Conservation (phyloP, 1,140 invertebrate genomes). For the Colletes gigas region DNA sequence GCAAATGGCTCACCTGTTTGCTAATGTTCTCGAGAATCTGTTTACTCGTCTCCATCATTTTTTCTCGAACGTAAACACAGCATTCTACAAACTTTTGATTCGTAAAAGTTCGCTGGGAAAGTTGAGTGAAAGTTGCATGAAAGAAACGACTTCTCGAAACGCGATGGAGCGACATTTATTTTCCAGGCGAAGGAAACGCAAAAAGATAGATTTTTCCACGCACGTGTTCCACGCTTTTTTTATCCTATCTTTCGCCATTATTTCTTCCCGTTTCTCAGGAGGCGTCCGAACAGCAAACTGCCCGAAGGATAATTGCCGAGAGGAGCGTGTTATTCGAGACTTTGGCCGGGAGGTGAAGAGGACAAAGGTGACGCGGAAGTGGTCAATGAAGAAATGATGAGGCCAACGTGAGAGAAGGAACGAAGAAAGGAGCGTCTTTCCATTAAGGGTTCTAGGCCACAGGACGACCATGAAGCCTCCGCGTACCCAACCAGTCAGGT, state of each 20-base stretch:
- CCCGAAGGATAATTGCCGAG: slow-evolving; percentile 73
- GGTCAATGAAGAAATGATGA: slow-evolving; percentile 37
- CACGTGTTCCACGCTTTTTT: slow-evolving; percentile 8
- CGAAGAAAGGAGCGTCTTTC: slow-evolving; percentile 1
- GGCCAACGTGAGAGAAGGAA: neutral
- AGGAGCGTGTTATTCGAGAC: slow-evolving; percentile 57
- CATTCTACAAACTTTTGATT: neutral
- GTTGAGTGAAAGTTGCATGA: neutral
- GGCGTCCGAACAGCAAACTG: slow-evolving; percentile 74
- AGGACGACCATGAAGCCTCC: slow-evolving; percentile 8
- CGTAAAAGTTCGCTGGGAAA: neutral
- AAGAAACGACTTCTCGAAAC: neutral
- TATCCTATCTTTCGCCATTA: neutral
- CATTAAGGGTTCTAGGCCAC: slow-evolving; percentile 36
- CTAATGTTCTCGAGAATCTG: neutral
- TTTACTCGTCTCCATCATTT: neutral
- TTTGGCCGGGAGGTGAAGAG: slow-evolving; percentile 28
- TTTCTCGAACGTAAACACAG: neutral
- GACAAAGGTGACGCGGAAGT: slow-evolving; percentile 54
- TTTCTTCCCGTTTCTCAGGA: slow-evolving; percentile 45
- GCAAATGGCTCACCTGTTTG: neutral
- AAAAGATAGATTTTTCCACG: too few relatives aligned
- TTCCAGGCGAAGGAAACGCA: neutral
- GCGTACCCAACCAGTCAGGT: neutral
- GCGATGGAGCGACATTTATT: too few relatives aligned